Conservation (phyloP, 2,113 vertebrate genomes). For the Spizaetus ornatus region DNA sequence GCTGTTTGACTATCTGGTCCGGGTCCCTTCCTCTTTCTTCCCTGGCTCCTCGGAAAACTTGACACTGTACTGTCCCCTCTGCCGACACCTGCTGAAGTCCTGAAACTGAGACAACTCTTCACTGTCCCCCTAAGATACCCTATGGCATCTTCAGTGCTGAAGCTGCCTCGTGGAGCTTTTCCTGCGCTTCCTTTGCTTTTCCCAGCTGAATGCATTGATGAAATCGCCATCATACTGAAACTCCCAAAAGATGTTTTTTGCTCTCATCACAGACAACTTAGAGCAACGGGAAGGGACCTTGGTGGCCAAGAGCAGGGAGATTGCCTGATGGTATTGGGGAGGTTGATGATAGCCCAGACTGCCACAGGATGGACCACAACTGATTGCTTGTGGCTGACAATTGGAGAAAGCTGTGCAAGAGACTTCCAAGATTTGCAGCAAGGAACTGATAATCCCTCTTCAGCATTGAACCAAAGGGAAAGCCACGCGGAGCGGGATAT, state of each 20-base stretch:
- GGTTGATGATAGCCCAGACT: background rate
- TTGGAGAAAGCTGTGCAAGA: background rate
- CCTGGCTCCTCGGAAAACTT: background rate
- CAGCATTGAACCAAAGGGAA: background rate
- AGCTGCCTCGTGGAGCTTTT: background rate
- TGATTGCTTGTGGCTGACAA: background rate
- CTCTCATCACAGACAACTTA: rapidly evolving
- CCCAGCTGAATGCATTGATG: background rate
- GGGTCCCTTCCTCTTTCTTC: background rate
- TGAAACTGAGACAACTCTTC: background rate
- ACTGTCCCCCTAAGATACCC: background rate
- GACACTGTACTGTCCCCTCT: background rate
- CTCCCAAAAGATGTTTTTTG: background rate
- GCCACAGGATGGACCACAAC: background rate
- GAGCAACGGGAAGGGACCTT: background rate
- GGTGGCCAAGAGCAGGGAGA: background rate
- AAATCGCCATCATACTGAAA: rapidly evolving
- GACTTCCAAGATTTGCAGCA: background rate
- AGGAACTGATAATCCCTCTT: background rate
- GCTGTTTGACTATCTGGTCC: background rate
- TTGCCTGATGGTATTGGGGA: background rate
- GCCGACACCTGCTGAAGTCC: background rate
- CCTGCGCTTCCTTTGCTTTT: background rate
- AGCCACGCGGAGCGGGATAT: rapidly evolving
- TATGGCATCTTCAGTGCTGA: rapidly evolving